A percentile compares a stretch with the other conserved stretches of the same genome.
These are phyloP conservation scores for Eupsilia transversa DNA, from an alignment of 2,888 invertebrate species.

Conservation along the genomic window DNA sequence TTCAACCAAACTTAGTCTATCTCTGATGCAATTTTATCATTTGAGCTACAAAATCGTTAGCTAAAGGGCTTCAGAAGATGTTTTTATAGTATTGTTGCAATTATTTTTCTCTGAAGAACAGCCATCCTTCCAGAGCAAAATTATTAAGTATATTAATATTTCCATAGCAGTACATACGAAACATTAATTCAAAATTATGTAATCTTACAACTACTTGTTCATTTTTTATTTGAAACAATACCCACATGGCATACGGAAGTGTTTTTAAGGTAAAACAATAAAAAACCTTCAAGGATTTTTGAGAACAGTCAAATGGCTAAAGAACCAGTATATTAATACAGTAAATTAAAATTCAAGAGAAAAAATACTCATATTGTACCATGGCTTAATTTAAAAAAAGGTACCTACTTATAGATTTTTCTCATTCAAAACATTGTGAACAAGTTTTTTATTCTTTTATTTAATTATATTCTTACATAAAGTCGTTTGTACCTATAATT, in stretches of 20 bases:
- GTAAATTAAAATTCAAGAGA: constrained; percentile 35
- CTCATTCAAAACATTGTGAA: neutral
- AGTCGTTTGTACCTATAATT: neutral
- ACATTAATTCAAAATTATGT: constrained; percentile 23
- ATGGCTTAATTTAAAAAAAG: neutral
- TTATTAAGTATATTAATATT: neutral
- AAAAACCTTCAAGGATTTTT: constrained; percentile 68
- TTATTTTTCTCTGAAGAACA: neutral
- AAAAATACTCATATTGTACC: constrained; percentile 19
- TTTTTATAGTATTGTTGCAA: neutral
- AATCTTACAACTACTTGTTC: neutral
- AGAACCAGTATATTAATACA: constrained; percentile 61
- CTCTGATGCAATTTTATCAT: too few species aligned
- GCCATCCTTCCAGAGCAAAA: neutral
- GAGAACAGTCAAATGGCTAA: constrained; percentile 70
- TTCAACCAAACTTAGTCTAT: too few species aligned
- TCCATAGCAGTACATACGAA: neutral
- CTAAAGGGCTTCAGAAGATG: too few species aligned
- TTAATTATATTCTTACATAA: neutral
- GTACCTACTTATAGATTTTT: neutral
- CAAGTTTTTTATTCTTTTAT: neutral
- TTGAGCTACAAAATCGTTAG: too few species aligned
- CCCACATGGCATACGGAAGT: constrained; percentile 61
- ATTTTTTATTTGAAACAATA: constrained; percentile 47
- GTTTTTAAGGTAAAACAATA: constrained; percentile 61